These are phyloP conservation scores for Oenanthe oenanthe DNA, from an alignment of 2,113 vertebrate species.

Conservation along the genomic window DNA sequence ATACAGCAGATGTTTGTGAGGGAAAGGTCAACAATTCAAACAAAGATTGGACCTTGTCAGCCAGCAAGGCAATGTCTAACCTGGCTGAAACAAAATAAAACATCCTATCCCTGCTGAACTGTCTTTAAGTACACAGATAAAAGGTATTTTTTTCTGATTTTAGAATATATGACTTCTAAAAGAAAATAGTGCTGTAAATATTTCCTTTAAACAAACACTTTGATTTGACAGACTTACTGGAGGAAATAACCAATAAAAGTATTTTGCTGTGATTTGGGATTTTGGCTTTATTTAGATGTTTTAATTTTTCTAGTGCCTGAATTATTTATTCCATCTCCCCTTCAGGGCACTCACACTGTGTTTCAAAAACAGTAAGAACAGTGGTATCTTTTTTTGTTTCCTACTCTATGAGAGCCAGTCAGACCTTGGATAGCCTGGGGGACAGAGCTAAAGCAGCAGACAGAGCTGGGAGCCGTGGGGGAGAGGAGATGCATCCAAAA, in stretches of 20 bases:
- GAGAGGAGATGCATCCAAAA: background rate
- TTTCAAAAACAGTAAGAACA: background rate
- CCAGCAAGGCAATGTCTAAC: background rate
- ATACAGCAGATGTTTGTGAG: background rate
- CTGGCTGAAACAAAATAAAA: background rate
- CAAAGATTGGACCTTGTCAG: background rate
- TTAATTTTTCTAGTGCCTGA: background rate
- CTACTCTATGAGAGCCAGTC: background rate
- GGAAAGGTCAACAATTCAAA: background rate
- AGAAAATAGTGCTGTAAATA: background rate
- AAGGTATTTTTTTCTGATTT: background rate
- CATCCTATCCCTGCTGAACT: background rate
- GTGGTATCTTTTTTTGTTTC: background rate
- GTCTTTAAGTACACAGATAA: background rate
- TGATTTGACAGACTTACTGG: background rate
- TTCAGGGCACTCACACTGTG: background rate
- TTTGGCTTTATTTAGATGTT: background rate
- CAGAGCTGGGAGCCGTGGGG: fast-evolving
- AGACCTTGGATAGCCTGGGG: background rate
- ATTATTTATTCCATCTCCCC: constrained; percentile 16
- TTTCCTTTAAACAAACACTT: background rate
- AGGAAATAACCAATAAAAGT: background rate
- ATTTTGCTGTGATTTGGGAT: background rate
- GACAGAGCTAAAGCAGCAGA: background rate
- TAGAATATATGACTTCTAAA: background rate